Conservation (phyloP, 37 sponge, comb jelly and placozoan genomes). For the Diacarnus erythraeanus region DNA sequence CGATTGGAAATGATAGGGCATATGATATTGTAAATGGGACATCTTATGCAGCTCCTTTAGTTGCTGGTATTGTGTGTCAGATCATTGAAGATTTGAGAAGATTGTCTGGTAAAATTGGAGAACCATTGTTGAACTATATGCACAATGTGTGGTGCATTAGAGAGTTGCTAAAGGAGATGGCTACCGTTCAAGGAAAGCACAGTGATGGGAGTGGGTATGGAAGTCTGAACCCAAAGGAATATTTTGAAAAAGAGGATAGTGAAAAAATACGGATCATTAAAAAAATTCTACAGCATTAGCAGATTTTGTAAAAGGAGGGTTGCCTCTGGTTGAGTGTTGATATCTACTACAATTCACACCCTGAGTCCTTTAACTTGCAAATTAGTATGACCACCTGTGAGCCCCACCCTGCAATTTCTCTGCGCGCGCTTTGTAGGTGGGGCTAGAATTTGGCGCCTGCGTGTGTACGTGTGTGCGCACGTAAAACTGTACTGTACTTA, state of each 20-base stretch:
- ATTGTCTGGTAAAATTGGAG: constrained; percentile 4
- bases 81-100: constrained; percentile 23
- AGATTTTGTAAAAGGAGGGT: no score
- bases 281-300: constrained; percentile 41
- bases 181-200: constrained; percentile 41
- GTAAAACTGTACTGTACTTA: no score
- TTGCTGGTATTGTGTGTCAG: constrained; percentile 57
- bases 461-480: no score
- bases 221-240: constrained; percentile 22
- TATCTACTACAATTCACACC: no score
- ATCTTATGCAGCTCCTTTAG: constrained; percentile 56
- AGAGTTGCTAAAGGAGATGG: constrained; percentile 57
- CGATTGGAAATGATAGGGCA: constrained; percentile 22
- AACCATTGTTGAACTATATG: constrained; percentile 1
- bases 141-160: constrained; percentile 57
- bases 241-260: constrained; percentile 33
- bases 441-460: no score
- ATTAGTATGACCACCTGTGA: no score
- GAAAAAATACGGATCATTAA: constrained; percentile 47
- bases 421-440: no score
- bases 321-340: no score
- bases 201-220: constrained; percentile 60
- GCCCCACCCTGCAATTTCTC: no score
- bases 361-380: no score
- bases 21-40: constrained; percentile 58